phyloP scores from a whole-genome alignment of 1,140 invertebrate species.

The Papilio polytes region DNA sequence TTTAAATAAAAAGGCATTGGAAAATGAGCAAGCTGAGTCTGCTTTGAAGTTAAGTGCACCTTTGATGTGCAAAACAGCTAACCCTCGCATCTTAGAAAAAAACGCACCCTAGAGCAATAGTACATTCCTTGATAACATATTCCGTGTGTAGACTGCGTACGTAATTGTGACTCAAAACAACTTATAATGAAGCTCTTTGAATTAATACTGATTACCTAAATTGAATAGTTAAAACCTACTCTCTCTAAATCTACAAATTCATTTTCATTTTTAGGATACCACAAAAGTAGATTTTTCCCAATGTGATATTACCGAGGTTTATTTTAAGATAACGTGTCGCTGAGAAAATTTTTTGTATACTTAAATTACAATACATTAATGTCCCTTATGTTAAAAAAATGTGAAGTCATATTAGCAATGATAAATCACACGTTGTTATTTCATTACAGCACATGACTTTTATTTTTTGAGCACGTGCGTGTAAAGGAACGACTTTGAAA shows the following conservation, averaged over 20 bases:
- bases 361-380: neutral
- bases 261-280: too few relatives aligned
- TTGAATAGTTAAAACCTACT: neutral
- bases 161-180: neutral
- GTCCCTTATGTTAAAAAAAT: neutral
- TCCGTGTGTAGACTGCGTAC: neutral
- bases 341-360: neutral
- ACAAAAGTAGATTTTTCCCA: too few relatives aligned
- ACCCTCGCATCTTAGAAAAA: constrained; percentile 17
- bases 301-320: neutral
- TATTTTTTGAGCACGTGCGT: neutral
- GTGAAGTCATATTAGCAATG: neutral
- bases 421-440: constrained; percentile 19
- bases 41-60: constrained; percentile 7
- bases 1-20: neutral
- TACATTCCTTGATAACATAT: constrained; percentile 2
- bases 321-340: neutral
- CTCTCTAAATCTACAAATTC: neutral
- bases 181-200: neutral
- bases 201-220: neutral
- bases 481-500: constrained; percentile 9
- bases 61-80: constrained; percentile 16
- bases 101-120: neutral
- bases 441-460: constrained; percentile 10
- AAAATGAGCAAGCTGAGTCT: neutral